These are phyloP conservation scores for Podarcis muralis DNA, from an alignment of 2,113 vertebrate genomes.

Conservation along the genomic window DNA sequence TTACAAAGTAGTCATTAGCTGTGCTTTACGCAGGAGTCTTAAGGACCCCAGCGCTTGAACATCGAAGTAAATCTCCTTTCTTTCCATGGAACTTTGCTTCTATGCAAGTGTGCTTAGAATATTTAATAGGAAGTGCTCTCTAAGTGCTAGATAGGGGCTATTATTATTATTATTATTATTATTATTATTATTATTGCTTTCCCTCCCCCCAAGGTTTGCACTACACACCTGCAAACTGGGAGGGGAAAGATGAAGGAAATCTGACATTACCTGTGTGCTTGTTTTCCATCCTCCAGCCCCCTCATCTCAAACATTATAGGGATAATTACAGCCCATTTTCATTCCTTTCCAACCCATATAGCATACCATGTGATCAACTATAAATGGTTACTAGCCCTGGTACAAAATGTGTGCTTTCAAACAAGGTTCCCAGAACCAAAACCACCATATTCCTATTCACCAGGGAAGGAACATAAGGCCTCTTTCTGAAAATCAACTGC, in stretches of 20 bases:
- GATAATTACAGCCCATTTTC: background rate
- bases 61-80: background rate
- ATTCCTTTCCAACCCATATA: background rate
- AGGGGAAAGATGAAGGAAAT: background rate
- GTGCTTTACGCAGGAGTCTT: slow-evolving; percentile 24
- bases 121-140: background rate
- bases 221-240: background rate
- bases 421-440: background rate
- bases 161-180: too few relatives aligned
- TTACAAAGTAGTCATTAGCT: background rate
- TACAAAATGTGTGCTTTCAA: background rate
- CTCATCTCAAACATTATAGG: background rate
- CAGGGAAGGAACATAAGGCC: background rate
- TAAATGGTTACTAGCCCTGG: background rate
- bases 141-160: background rate
- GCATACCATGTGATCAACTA: background rate
- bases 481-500: background rate
- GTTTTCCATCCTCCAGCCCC: too few relatives aligned
- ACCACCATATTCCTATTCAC: background rate
- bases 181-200: too few relatives aligned
- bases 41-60: background rate
- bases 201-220: background rate
- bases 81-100: background rate
- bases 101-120: background rate
- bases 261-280: background rate